Evolutionary conservation across 2,113 vertebrate species (phyloP).

Genomic region (Rattus rattus): DNA sequence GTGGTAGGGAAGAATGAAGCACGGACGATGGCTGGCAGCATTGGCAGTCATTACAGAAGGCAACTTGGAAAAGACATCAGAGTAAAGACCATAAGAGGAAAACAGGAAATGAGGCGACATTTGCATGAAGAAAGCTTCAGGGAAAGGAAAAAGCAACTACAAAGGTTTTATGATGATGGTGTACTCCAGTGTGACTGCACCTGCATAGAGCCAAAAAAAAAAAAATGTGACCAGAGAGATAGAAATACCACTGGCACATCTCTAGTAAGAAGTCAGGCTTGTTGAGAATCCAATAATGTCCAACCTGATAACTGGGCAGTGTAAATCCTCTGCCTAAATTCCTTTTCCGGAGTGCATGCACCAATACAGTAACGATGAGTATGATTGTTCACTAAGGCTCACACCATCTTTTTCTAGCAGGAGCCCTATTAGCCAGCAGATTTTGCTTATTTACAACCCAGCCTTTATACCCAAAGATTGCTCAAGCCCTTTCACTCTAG

Average conservation of each 20-base stretch:
- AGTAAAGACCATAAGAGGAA: not conserved
- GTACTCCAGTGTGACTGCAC: not conserved
- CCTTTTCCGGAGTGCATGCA: rapidly evolving
- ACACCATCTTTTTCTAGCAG: not conserved
- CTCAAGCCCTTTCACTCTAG: not conserved
- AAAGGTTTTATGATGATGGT: not conserved
- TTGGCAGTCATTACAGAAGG: not conserved
- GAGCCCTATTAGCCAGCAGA: not conserved
- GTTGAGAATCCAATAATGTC: not conserved
- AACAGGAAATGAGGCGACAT: not conserved
- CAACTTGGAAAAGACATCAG: not conserved
- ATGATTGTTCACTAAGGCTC: not conserved
- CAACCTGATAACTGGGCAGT: not conserved
- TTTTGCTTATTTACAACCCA: not conserved
- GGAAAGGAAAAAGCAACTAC: not conserved
- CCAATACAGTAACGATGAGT: not conserved
- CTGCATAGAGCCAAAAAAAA: not conserved
- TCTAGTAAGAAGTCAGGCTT: not conserved
- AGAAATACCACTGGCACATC: not conserved
- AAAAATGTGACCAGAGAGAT: not conserved
- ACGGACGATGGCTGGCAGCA: not conserved
- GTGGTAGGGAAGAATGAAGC: not conserved
- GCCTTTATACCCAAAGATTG: not conserved
- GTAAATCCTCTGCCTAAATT: not conserved
- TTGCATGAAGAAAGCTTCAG: not conserved